A percentile compares a stretch with the other conserved stretches of the same genome.
Conservation (phyloP, 1,140 invertebrate species). For the Tyrophagus putrescentiae region DNA sequence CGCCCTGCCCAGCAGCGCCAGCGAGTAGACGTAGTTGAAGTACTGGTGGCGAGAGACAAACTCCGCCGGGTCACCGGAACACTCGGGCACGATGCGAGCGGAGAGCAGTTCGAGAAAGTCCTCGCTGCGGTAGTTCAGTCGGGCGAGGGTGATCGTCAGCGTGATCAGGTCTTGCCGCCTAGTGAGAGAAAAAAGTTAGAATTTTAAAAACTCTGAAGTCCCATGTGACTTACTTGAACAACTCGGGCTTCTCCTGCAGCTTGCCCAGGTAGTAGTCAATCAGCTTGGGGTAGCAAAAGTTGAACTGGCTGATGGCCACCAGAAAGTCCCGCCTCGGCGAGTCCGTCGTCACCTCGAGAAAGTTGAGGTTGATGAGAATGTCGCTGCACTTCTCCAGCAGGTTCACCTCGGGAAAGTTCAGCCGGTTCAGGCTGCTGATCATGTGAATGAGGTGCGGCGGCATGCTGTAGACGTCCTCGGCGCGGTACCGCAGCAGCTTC, state of each 20-base stretch:
- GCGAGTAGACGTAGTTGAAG: slow-evolving; percentile 13
- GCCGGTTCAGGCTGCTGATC: slow-evolving; percentile 10
- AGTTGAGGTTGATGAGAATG: slow-evolving; percentile 10
- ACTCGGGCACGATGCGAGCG: not conserved
- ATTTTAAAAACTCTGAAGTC: not conserved
- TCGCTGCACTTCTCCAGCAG: slow-evolving; percentile 13
- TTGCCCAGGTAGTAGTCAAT: slow-evolving; percentile 13
- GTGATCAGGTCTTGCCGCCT: slow-evolving; percentile 16
- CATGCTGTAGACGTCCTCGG: slow-evolving; percentile 1
- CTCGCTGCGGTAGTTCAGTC: not conserved
- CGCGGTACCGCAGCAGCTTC: not conserved
- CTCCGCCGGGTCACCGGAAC: not conserved
- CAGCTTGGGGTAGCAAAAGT: slow-evolving; percentile 12
- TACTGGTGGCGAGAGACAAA: not conserved
- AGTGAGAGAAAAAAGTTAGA: slow-evolving; percentile 3
- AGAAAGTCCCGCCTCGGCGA: slow-evolving; percentile 6
- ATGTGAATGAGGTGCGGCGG: slow-evolving; percentile 7
- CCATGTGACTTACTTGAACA: slow-evolving; percentile 6
- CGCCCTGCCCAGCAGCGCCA: not conserved
- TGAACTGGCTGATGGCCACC: slow-evolving; percentile 2
- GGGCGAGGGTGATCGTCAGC: slow-evolving; percentile 1
- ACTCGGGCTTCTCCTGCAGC: not conserved
- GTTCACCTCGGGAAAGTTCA: slow-evolving; percentile 17
- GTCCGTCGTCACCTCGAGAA: not conserved
- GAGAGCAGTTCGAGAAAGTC: not conserved